phyloP scores from a whole-genome alignment of 2,888 invertebrate species.

The Temnothorax ravouxi region DNA sequence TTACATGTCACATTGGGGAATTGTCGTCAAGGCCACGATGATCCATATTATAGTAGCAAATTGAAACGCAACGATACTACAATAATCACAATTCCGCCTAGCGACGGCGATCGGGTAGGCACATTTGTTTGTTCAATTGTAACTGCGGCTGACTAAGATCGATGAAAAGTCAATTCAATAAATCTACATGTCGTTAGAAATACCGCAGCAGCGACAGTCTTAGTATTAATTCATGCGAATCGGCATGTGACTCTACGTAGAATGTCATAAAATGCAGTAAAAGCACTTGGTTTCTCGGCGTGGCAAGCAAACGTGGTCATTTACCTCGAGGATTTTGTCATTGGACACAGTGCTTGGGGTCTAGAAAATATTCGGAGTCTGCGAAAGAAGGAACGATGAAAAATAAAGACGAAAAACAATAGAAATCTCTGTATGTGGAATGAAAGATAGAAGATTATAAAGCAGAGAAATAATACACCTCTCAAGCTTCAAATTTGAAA shows the following conservation, averaged over 20 bases:
- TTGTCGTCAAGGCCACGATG: constrained; percentile 10
- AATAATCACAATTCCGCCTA: constrained; percentile 35
- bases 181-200: constrained; percentile 42
- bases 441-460: not conserved
- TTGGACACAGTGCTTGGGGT: not conserved
- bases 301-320: not conserved
- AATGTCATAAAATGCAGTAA: constrained; percentile 4
- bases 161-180: constrained; percentile 72
- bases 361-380: not conserved
- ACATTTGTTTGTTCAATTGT: constrained; percentile 63
- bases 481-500: not conserved
- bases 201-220: not conserved
- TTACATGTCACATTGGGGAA: not conserved
- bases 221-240: constrained; percentile 10
- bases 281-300: not conserved
- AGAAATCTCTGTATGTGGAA: not conserved
- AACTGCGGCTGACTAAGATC: constrained; percentile 57
- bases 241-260: not conserved
- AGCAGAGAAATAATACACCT: not conserved
- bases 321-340: not conserved
- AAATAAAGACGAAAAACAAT: not conserved
- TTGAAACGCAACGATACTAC: constrained; percentile 39
- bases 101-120: constrained; percentile 27
- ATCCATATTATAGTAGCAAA: constrained; percentile 46
- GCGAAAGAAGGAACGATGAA: not conserved